A percentile compares a stretch with the other conserved stretches of the same genome.
phyloP scores from a whole-genome alignment of 2,113 vertebrate species.

The Callopanchax toddi region DNA sequence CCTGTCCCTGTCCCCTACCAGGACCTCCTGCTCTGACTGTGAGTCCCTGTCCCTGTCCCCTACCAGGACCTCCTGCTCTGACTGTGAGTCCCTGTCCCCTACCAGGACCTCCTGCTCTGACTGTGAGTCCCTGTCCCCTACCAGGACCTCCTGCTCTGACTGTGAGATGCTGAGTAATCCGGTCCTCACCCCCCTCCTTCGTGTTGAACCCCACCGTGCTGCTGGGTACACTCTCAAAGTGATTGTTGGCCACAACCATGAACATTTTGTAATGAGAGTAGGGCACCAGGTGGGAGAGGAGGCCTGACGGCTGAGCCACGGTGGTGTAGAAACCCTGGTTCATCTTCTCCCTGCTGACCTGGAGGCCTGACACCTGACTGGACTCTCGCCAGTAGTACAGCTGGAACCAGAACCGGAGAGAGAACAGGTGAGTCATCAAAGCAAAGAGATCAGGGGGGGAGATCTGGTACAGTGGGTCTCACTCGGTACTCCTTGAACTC shows the following conservation, averaged over 20 bases:
- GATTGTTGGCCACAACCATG: slow-evolving; percentile 93
- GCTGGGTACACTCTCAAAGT: slow-evolving; percentile 88
- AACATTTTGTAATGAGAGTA: slow-evolving; percentile 94
- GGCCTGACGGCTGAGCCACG: slow-evolving; percentile 80
- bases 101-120: too few species aligned
- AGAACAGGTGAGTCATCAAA: background rate
- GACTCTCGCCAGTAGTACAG: slow-evolving; percentile 94
- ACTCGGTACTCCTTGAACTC: slow-evolving; percentile 96
- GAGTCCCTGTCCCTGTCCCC: too few species aligned
- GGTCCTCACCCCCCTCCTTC: slow-evolving; percentile 90
- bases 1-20: too few species aligned
- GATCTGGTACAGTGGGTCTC: slow-evolving; percentile 63
- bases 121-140: too few species aligned
- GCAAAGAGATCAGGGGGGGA: background rate
- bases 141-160: background rate
- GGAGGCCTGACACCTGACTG: slow-evolving; percentile 89
- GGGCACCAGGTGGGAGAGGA: slow-evolving; percentile 88
- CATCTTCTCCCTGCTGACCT: slow-evolving; percentile 88
- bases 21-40: too few species aligned
- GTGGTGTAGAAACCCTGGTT: slow-evolving; percentile 85
- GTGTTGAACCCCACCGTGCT: slow-evolving; percentile 89
- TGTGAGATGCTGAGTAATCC: background rate
- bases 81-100: too few species aligned
- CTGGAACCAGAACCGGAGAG: slow-evolving; percentile 74
- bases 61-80: too few species aligned